Evolutionary conservation across 1,140 invertebrate species (phyloP).

Genomic region (Drosophila pallidifrons): DNA sequence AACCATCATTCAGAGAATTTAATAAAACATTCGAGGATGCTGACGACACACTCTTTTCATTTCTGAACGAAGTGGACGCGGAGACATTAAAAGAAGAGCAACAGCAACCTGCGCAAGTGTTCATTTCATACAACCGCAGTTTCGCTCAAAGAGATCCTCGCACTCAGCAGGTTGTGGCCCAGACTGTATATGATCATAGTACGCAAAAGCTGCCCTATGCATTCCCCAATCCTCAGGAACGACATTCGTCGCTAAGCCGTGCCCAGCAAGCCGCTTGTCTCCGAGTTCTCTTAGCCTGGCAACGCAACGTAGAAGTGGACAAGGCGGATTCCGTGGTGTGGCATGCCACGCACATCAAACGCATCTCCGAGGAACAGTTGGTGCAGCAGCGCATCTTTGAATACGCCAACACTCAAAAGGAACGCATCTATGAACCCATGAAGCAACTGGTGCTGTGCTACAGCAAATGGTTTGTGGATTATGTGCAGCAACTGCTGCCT

Average conservation of each 20-base stretch:
- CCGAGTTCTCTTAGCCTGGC: slow-evolving; percentile 52
- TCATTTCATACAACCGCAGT: slow-evolving; percentile 33
- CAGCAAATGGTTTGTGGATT: slow-evolving; percentile 40
- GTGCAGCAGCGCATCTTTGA: slow-evolving; percentile 56
- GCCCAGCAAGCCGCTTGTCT: slow-evolving; percentile 59
- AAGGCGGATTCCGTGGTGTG: slow-evolving; percentile 55
- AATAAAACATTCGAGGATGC: slow-evolving; percentile 56
- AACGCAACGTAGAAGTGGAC: slow-evolving; percentile 6
- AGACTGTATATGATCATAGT: slow-evolving; percentile 34
- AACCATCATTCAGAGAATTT: slow-evolving; percentile 63
- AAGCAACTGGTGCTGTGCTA: slow-evolving; percentile 48
- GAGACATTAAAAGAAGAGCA: slow-evolving; percentile 45
- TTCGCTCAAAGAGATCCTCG: slow-evolving; percentile 51
- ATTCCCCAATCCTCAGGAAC: slow-evolving; percentile 44
- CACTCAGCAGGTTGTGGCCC: slow-evolving; percentile 30
- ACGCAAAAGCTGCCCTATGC: background rate
- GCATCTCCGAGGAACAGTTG: slow-evolving; percentile 45
- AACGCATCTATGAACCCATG: slow-evolving; percentile 51
- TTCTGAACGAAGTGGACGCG: slow-evolving; percentile 60
- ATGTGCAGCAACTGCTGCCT: slow-evolving; percentile 11
- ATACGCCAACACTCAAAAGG: slow-evolving; percentile 38
- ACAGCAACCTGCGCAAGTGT: slow-evolving; percentile 18
- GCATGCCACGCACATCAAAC: slow-evolving; percentile 48
- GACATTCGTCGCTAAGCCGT: slow-evolving; percentile 37
- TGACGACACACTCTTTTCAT: slow-evolving; percentile 48